Evolutionary conservation across 2,888 invertebrate species (phyloP).

Genomic region (Merodon equestris): DNA sequence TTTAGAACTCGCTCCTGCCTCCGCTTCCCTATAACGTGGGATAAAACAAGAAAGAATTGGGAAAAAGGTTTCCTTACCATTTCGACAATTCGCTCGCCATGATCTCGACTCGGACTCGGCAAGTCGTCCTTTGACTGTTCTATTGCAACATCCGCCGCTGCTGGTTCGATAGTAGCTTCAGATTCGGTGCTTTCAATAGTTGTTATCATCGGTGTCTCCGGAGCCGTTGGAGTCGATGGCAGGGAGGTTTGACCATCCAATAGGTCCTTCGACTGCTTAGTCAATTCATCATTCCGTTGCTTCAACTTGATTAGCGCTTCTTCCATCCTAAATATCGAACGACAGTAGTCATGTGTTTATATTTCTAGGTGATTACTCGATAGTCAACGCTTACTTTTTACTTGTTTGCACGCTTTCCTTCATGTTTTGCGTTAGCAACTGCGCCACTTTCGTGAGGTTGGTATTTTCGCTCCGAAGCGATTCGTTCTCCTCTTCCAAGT

Average conservation of each 20-base stretch:
- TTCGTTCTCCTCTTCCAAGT: conserved; percentile 77
- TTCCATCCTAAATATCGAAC: conserved; percentile 76
- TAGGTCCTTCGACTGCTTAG: conserved; percentile 73
- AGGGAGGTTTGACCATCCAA: conserved; percentile 73
- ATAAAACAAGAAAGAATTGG: too few relatives aligned
- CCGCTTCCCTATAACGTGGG: neutral
- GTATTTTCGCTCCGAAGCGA: conserved; percentile 76
- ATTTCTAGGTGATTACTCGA: too few relatives aligned
- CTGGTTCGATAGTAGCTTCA: conserved; percentile 22
- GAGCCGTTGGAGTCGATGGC: conserved; percentile 10
- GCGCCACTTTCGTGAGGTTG: conserved; percentile 77
- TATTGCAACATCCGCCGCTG: conserved; percentile 70
- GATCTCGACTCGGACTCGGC: conserved; percentile 75
- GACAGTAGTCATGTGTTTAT: neutral
- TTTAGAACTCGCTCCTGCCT: too few relatives aligned
- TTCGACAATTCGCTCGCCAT: conserved; percentile 78
- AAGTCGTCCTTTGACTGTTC: conserved; percentile 75
- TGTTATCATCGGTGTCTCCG: neutral
- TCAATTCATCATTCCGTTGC: conserved; percentile 77
- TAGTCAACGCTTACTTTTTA: conserved; percentile 74
- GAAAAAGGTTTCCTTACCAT: conserved; percentile 74
- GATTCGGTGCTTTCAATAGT: neutral
- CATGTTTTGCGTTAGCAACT: conserved; percentile 78
- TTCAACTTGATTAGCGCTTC: conserved; percentile 77
- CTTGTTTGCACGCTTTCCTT: conserved; percentile 78